Base-by-base conservation (phyloP, 2,113 vertebrate species). In the Rhipidura dahli region DNA sequence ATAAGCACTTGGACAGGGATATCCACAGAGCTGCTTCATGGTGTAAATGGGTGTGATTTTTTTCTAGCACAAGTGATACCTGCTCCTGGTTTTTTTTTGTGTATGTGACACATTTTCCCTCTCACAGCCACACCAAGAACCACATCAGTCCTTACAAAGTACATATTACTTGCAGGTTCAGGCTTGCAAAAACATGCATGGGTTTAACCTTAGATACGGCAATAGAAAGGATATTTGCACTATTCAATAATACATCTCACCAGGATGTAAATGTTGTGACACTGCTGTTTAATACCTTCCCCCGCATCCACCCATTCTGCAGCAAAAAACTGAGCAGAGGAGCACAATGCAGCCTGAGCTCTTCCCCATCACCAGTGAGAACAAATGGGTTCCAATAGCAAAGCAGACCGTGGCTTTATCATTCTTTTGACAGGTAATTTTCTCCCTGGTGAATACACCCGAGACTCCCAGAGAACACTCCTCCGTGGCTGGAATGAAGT, bases 341-440 rank as follows among this genome's bases (percentile, higher is more conserved):
- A 77, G 59, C 1, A 2, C 16, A 65, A 73, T 11, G 11, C 63
- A 91, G 63, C 70, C 85, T 86, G 86, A 92, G 79, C 56, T 76
- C 87, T 95, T 96, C 87, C 80, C 64, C 83, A 57, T 88, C 90
- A 86, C 93, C 86, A 80, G 64, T 89, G 88, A 84, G 90, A 90
- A 96, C 91, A 94, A 97, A 97, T 96, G 87, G 69, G 63, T 86
- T 90, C 93, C 93, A 95, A 86, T 31, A 91, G 93, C 88, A 87
- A 90, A 90, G 69, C 61, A 81, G 88, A 68, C 61, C 0, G 0
- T 85, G 94, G 65, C 81, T 97, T 97, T 96, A 96, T 97, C 96
- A 96, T 93, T 63, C 73, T 79, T 92, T 65, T 97, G 97, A 97
- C 96, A 97, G 95, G 96, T 96, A 96, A 96, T 97, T 97, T 97